A percentile compares a stretch with the other conserved stretches of the same genome.
These are phyloP conservation scores for Melanotaenia duboulayi DNA, from an alignment of 2,113 vertebrate genomes.

Conservation along the genomic window DNA sequence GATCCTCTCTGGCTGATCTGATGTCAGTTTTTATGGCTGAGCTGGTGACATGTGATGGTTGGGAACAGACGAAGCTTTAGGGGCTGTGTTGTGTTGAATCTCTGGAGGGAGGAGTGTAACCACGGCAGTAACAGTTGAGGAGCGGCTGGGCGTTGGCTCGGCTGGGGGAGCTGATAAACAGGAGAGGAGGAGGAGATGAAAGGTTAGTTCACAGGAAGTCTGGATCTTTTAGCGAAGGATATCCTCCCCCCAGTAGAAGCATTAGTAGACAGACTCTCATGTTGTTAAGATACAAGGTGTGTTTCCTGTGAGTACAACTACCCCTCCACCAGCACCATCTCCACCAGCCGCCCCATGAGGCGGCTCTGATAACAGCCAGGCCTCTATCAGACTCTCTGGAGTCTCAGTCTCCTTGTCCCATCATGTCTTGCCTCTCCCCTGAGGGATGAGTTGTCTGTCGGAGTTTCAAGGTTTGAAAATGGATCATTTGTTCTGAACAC, in stretches of 20 bases:
- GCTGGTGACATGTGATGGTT: neutral
- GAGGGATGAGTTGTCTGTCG: slow-evolving; percentile 2
- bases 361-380: slow-evolving; percentile 33
- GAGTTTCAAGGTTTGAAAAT: neutral
- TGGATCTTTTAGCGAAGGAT: slow-evolving; percentile 52
- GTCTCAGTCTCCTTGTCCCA: slow-evolving; percentile 27
- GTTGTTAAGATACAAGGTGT: slow-evolving; percentile 55
- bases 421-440: neutral
- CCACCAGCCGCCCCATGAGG: slow-evolving; percentile 3
- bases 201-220: slow-evolving; percentile 48
- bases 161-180: slow-evolving; percentile 74
- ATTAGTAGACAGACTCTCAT: slow-evolving; percentile 33
- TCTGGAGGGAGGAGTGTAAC: slow-evolving; percentile 58
- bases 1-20: neutral
- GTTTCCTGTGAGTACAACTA: slow-evolving; percentile 3
- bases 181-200: slow-evolving; percentile 6
- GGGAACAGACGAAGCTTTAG: neutral
- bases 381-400: slow-evolving; percentile 28
- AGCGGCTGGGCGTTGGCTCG: slow-evolving; percentile 65
- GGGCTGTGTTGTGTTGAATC: neutral
- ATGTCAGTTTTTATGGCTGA: no score
- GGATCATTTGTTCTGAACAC: neutral
- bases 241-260: slow-evolving; percentile 38
- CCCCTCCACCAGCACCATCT: no score
- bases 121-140: slow-evolving; percentile 51